Base-by-base conservation (phyloP, 1,140 invertebrate genomes). In the Delia radicum region DNA sequence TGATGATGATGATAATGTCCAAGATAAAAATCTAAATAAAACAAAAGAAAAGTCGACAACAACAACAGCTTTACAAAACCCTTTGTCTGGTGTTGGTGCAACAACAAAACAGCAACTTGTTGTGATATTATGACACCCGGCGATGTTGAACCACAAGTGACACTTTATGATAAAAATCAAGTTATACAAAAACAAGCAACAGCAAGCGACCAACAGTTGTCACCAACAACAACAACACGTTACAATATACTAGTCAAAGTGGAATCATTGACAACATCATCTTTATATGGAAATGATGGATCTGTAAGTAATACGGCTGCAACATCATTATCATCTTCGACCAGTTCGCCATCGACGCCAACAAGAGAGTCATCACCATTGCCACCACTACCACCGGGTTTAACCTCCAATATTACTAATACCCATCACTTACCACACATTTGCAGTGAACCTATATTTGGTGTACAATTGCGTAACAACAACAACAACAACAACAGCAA, bases 391-490 rank as follows among this genome's bases (percentile, higher is more conserved):
- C 24, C 73, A 18, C n/a, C 65, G 15, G 31, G 46, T 24, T n/a
- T 61, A 61, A 29, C 21, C 42, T 46, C 33, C 33, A 12, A 55
- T 21, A n/a, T 61, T 6, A 24, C 33, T 55, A 24, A 26, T 67
- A 15, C 69, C 8, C 72, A 42, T 42, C n/a, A n/a, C n/a, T 69
- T 78, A 67, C 46, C 77, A 29, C 74, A 78, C 62, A 75, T 31
- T 18, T 67, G 74, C 13, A 76, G 75, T 67, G 72, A 76, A 27
- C n/a, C 79, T 33, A 75, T 79, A 79, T 79, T 84, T 75, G 80
- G 80, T 65, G 75, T 78, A 75, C 80, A 82, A 78, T 83, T 85
- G 81, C 81, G 81, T 78, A 65, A 28, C 24, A 65, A 65, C 24
- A 55, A 31, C n/a, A 24, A n/a, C 21, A 62, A 46, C 26, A 62